Conservation (phyloP, 2,797 vertebrate genomes). For the Molossus molossus region DNA sequence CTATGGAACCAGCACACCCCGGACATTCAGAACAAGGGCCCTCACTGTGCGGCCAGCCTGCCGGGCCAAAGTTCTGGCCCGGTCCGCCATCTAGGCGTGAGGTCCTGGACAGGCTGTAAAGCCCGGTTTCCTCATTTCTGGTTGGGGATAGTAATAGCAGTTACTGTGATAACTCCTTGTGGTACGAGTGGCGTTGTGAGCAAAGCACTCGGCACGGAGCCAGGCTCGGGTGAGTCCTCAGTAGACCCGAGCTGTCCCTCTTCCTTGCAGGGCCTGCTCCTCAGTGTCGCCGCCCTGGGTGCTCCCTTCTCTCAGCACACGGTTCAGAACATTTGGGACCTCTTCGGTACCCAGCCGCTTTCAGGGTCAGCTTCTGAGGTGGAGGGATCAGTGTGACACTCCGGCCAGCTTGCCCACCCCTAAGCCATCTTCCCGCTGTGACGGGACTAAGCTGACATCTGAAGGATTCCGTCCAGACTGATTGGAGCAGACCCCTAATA, state of each 20-base stretch:
- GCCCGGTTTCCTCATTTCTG: neutral
- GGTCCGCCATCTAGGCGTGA: neutral
- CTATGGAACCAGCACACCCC: fast-evolving
- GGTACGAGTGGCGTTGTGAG: neutral
- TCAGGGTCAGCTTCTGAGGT: neutral
- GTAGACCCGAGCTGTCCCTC: fast-evolving
- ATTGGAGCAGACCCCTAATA: neutral
- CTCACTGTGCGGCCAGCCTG: neutral
- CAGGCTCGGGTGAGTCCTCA: fast-evolving
- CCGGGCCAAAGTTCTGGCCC: neutral
- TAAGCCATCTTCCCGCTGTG: too few species aligned
- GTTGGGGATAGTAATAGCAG: neutral
- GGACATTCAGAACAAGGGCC: neutral
- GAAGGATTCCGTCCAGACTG: neutral
- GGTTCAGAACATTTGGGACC: neutral
- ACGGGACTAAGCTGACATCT: neutral
- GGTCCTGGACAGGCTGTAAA: neutral
- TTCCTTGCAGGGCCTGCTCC: neutral
- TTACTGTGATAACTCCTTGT: neutral
- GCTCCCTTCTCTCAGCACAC: neutral
- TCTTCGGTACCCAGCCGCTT: neutral
- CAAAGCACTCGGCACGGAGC: neutral
- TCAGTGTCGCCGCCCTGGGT: fast-evolving
- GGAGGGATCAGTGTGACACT: neutral
- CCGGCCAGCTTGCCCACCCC: neutral